Evolutionary conservation across 2,113 vertebrate genomes (phyloP).

Genomic region (Riparia riparia): DNA sequence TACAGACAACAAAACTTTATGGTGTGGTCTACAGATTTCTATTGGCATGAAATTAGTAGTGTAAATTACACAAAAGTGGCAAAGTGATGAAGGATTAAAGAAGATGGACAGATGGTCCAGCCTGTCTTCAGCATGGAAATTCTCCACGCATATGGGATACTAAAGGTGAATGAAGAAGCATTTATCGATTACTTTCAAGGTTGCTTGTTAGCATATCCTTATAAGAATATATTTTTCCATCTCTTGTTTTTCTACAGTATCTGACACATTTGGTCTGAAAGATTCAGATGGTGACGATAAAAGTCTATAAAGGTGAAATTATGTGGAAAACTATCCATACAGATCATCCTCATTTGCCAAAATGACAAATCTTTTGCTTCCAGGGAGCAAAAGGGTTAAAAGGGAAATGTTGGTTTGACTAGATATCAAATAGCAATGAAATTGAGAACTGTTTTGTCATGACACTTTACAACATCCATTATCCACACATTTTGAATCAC

Average conservation of each 20-base stretch:
- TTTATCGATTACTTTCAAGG: constrained; percentile 8
- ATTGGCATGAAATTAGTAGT: not conserved
- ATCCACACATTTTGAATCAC: not conserved
- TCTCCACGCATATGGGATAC: not conserved
- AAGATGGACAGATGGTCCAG: not conserved
- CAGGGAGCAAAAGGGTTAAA: not conserved
- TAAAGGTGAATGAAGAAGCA: not conserved
- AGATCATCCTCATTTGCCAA: not conserved
- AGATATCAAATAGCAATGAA: not conserved
- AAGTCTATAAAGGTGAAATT: not conserved
- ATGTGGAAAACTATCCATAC: not conserved
- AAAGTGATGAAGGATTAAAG: not conserved
- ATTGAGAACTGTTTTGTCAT: not conserved
- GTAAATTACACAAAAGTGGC: not conserved
- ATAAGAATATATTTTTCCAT: not conserved
- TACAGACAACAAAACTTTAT: not conserved
- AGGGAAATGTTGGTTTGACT: not conserved
- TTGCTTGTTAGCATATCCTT: not conserved
- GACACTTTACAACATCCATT: not conserved
- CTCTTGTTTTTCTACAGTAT: not conserved
- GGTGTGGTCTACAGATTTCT: not conserved
- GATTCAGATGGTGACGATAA: not conserved
- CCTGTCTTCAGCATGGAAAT: not conserved
- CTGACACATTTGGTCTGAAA: not conserved
- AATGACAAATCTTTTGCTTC: not conserved